Percentiles rank a stretch among this genome's conserved stretches.
Evolutionary conservation across 2,797 vertebrate genomes (phyloP).

Genomic region (Characodon lateralis): DNA sequence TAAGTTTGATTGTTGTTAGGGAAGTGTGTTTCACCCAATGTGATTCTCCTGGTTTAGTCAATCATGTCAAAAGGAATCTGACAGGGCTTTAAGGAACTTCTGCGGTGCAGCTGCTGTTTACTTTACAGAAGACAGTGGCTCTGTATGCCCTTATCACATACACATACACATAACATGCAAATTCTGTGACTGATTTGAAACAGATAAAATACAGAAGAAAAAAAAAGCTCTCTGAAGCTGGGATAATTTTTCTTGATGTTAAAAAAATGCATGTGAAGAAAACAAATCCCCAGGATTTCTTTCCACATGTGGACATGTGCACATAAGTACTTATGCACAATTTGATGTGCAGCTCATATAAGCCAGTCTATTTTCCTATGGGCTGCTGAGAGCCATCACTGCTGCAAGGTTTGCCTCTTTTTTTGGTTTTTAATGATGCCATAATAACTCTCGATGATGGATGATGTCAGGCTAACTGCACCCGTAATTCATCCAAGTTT

Average conservation of each 20-base stretch:
- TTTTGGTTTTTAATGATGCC: constrained; percentile 20
- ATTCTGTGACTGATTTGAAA: constrained; percentile 24
- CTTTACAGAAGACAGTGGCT: constrained; percentile 7
- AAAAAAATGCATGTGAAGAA: neutral
- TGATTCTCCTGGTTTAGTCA: constrained; percentile 28
- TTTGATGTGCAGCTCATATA: constrained; percentile 22
- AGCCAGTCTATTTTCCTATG: constrained; percentile 29
- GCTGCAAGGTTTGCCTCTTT: constrained; percentile 28
- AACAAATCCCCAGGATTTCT: constrained; percentile 17
- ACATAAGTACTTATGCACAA: neutral
- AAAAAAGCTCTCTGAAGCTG: constrained; percentile 11
- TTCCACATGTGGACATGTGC: neutral
- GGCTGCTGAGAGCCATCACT: constrained; percentile 35
- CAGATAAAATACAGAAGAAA: constrained; percentile 17
- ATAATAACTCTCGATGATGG: constrained; percentile 26
- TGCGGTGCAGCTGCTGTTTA: constrained; percentile 38
- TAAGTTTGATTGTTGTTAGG: neutral
- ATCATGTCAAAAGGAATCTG: constrained; percentile 56
- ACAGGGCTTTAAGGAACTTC: constrained; percentile 42
- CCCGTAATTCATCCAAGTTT: constrained; percentile 18
- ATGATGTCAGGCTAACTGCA: constrained; percentile 16
- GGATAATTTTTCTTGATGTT: constrained; percentile 35
- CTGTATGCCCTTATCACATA: constrained; percentile 32
- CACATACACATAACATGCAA: constrained; percentile 46
- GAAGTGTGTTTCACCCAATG: constrained; percentile 5